Base-by-base conservation (phyloP, 2,797 vertebrate species). In the Poeciliopsis gracilis region DNA sequence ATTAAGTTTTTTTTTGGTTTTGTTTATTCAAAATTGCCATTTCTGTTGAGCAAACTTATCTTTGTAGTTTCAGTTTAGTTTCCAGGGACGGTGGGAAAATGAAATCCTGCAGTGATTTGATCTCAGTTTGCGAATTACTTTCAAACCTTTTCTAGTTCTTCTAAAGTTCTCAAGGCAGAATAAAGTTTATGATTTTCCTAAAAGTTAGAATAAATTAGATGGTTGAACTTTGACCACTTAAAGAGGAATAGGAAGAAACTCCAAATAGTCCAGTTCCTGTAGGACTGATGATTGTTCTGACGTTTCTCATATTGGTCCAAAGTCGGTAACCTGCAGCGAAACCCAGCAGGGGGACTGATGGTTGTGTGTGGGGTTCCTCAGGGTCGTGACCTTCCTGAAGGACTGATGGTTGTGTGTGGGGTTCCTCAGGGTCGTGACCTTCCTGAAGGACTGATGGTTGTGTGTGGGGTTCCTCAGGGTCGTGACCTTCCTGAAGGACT, bases 401-500 rank as follows among this genome's bases (percentile, higher is more conserved):
- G 41, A 43, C 41, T 43, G 41, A 43, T 43, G 43, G 43, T 13
- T 45, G 3, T 46, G 12, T 46, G 12, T 46, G 12, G 45, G 3
- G 45, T 46, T 46, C 45, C 45, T 46, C 13, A 46, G 45, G 45
- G 45, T 4, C 45, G 13, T 46, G 45, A 46, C 45, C 45, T 46
- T 46, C 45, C 12, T 43, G 11, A 2, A 46, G 45, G 18, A 7
- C 61, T 53, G 45, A 28, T 11, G 5, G 12, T 72, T 28, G 0
- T 79, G 23, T 25, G 9, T 5, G 73, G 20, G 33, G 20, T 77
- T 79, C 28, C 71, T 61, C 90, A 99, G 98, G 95, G 94, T 98
- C 1, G 90, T 99, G 57, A 84, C 93, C 79, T 99, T 99, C 95
- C 92, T 99, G 92, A 99, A 97, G 91, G 97, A 99, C 82, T 99